Percentiles rank a stretch among this genome's conserved stretches.
Conservation (phyloP, 2,888 invertebrate species). For the Caenorhabditis parvicauda region DNA sequence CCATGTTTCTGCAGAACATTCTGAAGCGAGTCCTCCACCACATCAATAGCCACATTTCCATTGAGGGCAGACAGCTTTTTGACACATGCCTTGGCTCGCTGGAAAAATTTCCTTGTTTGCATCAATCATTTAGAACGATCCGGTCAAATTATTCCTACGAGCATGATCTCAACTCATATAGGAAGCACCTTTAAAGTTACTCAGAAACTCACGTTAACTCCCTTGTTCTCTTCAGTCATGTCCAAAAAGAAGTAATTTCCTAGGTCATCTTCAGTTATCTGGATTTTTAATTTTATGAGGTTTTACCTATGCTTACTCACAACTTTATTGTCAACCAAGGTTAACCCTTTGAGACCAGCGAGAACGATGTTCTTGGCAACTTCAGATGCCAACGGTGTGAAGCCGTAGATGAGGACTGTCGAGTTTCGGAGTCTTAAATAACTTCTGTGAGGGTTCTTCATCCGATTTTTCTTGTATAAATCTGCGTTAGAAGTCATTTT, state of each 20-base stretch:
- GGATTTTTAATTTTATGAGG: not conserved
- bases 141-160: too few species aligned
- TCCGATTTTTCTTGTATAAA: too few species aligned
- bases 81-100: constrained; percentile 82
- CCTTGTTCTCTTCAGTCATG: not conserved
- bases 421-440: constrained; percentile 77
- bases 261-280: not conserved
- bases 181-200: not conserved
- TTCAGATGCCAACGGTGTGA: constrained; percentile 89
- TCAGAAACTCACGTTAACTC: not conserved
- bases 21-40: constrained; percentile 12
- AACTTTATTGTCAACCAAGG: constrained; percentile 41
- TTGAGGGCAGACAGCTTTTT: constrained; percentile 81
- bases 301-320: constrained; percentile 3
- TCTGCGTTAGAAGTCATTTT: too few species aligned
- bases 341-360: constrained; percentile 76
- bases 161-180: not conserved
- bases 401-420: constrained; percentile 81
- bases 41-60: constrained; percentile 82
- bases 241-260: constrained; percentile 1
- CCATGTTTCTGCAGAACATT: constrained; percentile 58
- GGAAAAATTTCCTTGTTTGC: too few species aligned
- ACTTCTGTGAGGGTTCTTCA: too few species aligned
- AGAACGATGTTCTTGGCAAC: constrained; percentile 87
- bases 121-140: too few species aligned